Evolutionary conservation across 2,797 vertebrate genomes (phyloP), one percentile per base, ranked within the genome.

Genomic region (Moxostoma hubbsi): DNA sequence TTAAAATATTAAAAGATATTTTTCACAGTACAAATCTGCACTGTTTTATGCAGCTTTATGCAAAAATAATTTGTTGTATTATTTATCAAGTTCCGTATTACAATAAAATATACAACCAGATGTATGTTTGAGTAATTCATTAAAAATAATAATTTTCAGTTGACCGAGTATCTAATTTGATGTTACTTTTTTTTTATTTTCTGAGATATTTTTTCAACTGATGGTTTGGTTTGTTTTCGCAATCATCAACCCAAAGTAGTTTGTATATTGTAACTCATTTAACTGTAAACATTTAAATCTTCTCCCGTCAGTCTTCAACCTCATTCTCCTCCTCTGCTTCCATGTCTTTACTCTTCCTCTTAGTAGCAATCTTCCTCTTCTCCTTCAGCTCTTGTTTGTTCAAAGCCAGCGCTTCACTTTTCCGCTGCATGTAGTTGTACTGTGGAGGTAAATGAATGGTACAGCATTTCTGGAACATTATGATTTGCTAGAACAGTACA

Each of bases 391-490:
- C 92, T 80, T 91, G 91, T 81, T 90, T 91, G 53, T 59, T 85
- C 18, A 69, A 65, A 66, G 77, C 73, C 61, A 95, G 80, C 87
- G 93, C 92, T 77, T 94, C 93, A 79, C 85, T 91, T 87, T 92
- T 93, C 72, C 88, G 90, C 70, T 93, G 89, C 88, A 95, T 94
- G 87, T 92, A 89, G 82, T 81, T 89, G 49, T 81, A 91, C 94
- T 95, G 82, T 51, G 45, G 10, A 61, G 73, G 49, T 43, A 1
- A 10, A 64, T 18, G n/a, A 53, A 68, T 36, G 2, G 8, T 1
- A 18, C 15, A 12, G 0, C 46, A 36, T 10, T 13, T 73, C 24
- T 36, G 24, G 3, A 36, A 36, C 24, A 36, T 51, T 7, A 11
- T 53, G 1, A 24, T 69, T 36, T 69, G 3, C 18, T 9, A 43